Conservation (phyloP, 1,140 invertebrate genomes). For the Leptinotarsa defecta region DNA sequence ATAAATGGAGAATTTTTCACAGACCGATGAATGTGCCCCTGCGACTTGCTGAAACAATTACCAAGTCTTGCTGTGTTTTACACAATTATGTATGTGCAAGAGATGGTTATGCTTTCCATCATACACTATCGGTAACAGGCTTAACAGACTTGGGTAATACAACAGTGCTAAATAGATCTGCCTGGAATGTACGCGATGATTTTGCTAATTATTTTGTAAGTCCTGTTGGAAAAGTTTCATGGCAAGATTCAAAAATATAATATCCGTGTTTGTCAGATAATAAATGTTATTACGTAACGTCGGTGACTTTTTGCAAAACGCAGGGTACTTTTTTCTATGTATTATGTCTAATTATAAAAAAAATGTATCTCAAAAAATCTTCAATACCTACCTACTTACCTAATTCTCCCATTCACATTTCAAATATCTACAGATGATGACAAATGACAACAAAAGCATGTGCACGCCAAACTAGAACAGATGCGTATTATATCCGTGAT, state of each 20-base stretch:
- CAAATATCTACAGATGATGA: too few relatives aligned
- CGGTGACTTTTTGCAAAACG: not conserved
- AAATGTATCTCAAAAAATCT: not conserved
- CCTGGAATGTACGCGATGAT: not conserved
- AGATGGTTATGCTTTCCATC: conserved; percentile 8
- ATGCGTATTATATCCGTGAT: too few relatives aligned
- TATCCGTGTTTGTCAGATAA: not conserved
- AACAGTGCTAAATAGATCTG: conserved; percentile 1
- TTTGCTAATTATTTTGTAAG: conserved; percentile 8
- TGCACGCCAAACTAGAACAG: too few relatives aligned
- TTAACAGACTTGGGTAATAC: conserved; percentile 5
- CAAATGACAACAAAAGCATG: too few relatives aligned
- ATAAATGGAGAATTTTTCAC: conserved; percentile 21
- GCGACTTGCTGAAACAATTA: not conserved
- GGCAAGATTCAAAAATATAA: conserved; percentile 5
- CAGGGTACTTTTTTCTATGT: not conserved
- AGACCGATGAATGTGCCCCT: conserved; percentile 13
- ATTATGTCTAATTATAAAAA: conserved; percentile 2
- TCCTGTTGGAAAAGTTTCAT: not conserved
- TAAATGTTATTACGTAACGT: not conserved
- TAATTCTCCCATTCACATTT: not conserved
- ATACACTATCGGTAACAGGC: not conserved
- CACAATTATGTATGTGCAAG: conserved; percentile 3
- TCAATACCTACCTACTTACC: not conserved
- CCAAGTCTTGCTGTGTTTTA: conserved; percentile 1